A percentile compares a stretch with the other conserved stretches of the same genome.
These are phyloP conservation scores for Dicrurus megarhynchus DNA, from an alignment of 2,113 vertebrate species.

Conservation along the genomic window DNA sequence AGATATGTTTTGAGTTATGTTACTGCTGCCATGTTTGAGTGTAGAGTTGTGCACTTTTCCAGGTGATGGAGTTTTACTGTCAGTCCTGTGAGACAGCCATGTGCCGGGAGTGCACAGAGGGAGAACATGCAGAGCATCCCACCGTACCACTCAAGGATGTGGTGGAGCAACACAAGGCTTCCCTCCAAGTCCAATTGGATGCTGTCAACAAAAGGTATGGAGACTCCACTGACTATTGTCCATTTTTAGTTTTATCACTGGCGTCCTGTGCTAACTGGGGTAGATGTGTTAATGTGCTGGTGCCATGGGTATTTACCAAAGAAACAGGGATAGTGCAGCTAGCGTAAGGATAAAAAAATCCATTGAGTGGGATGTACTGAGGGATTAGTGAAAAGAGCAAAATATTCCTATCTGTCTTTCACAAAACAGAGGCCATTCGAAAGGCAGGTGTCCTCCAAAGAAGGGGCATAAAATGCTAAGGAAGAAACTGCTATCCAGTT, in stretches of 20 bases:
- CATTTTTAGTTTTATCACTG: background rate
- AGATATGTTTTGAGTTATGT: background rate
- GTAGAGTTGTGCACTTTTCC: background rate
- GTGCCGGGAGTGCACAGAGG: constrained; percentile 93
- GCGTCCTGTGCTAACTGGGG: background rate
- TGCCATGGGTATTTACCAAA: background rate
- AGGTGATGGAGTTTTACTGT: constrained; percentile 99
- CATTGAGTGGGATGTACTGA: background rate
- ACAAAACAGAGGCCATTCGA: background rate
- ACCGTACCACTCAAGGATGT: constrained; percentile 94
- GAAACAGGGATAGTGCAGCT: background rate
- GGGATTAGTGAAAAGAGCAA: background rate
- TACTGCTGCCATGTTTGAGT: background rate
- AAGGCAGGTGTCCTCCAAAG: background rate
- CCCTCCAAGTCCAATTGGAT: constrained; percentile 88
- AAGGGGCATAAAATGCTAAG: background rate
- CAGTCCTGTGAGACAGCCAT: constrained; percentile 96
- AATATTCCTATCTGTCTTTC: background rate
- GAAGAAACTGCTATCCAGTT: background rate
- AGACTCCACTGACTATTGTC: background rate
- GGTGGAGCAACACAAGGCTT: constrained; percentile 95
- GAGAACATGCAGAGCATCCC: constrained; percentile 92
- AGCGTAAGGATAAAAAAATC: background rate
- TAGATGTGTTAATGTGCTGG: background rate
- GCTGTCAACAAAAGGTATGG: constrained; percentile 89